Evolutionary conservation across 2,113 vertebrate species (phyloP), one percentile per base, ranked within the genome.

Genomic region (Stercorarius parasiticus): DNA sequence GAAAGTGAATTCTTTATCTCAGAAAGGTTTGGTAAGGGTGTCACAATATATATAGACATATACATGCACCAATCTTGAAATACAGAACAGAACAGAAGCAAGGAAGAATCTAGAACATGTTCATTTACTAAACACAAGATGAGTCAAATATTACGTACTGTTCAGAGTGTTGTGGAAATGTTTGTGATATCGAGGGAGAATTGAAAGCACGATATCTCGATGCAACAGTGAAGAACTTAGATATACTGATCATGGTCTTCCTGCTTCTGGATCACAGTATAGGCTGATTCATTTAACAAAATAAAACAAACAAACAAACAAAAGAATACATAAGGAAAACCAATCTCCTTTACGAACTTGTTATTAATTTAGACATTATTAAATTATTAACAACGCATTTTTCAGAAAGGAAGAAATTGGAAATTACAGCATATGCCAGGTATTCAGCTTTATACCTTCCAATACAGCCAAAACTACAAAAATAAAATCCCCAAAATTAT

Each of bases 271-370:
- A 27, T 16, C 13, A 61, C 11, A 49, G 8, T 19, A 29, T 36
- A 38, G 30, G 10, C 13, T 36, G 10, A 56, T 40, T n/a, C 15
- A 69, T n/a, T 29, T 26, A 4, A 32, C 23, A 45, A 36, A 27
- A 26, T 15, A 13, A 6, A 32, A 15, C 38, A 13, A 27, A 10
- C 3, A 15, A 32, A 12, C 5, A 23, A 21, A 45, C 12, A 3
- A 15, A 42, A 25, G 4, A 40, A 40, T 15, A 23, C 5, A 10
- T 34, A 43, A n/a, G 9, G 20, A 56, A 69, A 65, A 58, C 0
- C 1, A 26, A 32, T 4, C 0, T 38, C 11, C 5, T 42, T 47
- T 73, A 42, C 23, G 14, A 73, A 27, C 2, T 42, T 2, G 2
- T 16, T 70, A 9, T 29, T 38, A 36, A 30, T 21, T 55, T 14